A percentile compares a stretch with the other conserved stretches of the same genome.
Conservation (phyloP, 2,113 vertebrate genomes). For the Choloepus hoffmanni region DNA sequence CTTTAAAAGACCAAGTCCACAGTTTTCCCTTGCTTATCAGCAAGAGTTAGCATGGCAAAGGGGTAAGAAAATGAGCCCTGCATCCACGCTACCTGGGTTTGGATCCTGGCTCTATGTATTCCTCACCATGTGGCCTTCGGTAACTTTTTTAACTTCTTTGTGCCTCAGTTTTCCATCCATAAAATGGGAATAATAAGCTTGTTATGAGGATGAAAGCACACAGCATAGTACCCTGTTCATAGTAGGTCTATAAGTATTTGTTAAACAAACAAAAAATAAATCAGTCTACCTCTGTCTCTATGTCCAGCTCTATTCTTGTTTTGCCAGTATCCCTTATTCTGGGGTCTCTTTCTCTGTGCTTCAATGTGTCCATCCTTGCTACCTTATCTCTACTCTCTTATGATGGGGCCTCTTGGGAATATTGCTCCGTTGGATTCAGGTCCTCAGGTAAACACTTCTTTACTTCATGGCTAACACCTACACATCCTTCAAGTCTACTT, state of each 20-base stretch:
- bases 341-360: neutral
- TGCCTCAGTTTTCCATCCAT: neutral
- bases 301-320: neutral
- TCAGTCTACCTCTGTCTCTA: neutral
- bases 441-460: neutral
- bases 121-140: neutral
- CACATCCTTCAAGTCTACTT: neutral
- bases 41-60: neutral
- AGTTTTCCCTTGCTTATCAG: neutral
- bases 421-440: neutral
- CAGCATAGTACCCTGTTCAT: neutral
- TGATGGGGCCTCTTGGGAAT: neutral
- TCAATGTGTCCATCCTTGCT: neutral
- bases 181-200: neutral
- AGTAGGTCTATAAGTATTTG: neutral
- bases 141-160: conserved; percentile 23
- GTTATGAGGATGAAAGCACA: neutral
- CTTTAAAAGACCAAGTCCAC: neutral
- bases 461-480: neutral
- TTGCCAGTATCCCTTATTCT: neutral
- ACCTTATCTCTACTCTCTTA: neutral
- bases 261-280: neutral
- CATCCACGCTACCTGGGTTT: neutral
- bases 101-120: neutral
- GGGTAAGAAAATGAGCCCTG: neutral